Base-by-base conservation (phyloP, 2,888 invertebrate species). In the Idaea straminata region DNA sequence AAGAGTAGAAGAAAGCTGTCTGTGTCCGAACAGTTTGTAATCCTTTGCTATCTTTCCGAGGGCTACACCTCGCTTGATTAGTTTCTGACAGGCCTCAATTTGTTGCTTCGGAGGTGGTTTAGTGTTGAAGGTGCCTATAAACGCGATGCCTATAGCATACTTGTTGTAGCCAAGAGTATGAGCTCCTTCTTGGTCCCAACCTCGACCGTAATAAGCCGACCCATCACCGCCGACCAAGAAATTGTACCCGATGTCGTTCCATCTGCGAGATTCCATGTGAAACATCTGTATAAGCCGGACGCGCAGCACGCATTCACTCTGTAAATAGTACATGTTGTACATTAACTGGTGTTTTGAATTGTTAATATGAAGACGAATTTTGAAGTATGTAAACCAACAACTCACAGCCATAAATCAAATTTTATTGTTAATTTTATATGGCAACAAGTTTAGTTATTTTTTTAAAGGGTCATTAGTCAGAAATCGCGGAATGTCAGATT, bases 161-260 rank as follows among this genome's bases (percentile, higher is more conserved):
- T 83, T 83, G 80, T 96, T 96, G 79, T 94, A 96, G 60, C 95
- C 93, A 59, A 93, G 92, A 0, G 96, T 94, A 77, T 97, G 96
- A 0, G 96, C 95, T 0, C 97, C 97, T 60, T 94, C 89, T 67
- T 86, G 84, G 71, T 95, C 94, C 97, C 97, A 97, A 0, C 96
- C 96, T 5, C 96, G 94, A 0, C 96, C 96, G 72, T 93, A 94
- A 81, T 96, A 97, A 0, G 95, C 95, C 7, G 94, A 93, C 0
- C 96, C 97, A 78, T 97, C 96, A 5, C 96, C 96, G 0, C 96
- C 97, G 3, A 97, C 94, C 3, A 97, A 85, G 74, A 96, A 97
- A 80, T 96, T 97, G 82, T 96, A 97, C 0, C 92, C 95, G 35
- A 96, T 96, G 78, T 97, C 97, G 59, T 69, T 92, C 93, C 95